Evolutionary conservation across 2,113 vertebrate genomes (phyloP), one percentile per base, ranked within the genome.

Genomic region (Pao palembangensis): DNA sequence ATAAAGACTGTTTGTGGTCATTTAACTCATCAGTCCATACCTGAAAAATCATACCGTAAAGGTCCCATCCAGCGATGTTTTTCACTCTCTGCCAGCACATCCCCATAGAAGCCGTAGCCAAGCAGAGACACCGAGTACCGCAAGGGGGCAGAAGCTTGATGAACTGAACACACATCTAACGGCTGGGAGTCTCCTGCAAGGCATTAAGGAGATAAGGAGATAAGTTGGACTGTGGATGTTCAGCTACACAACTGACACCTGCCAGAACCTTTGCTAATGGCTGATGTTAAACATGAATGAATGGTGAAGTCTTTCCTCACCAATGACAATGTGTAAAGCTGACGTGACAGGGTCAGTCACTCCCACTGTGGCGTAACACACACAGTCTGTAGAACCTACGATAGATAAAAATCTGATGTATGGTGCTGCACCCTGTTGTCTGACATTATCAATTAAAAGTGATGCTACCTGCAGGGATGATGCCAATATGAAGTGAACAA

Each of bases 91-190:
- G 80, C 84, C 58, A 93, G 71, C 4, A 93, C 90, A 8, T 94
- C 93, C 0, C 93, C 93, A 38, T 93, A 94, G 71, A 94, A 94
- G 31, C 93, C 93, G 19, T 94, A 94, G 11, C 92, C 92, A 70
- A 92, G 51, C 55, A 94, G 80, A 10, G 93, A 93, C 52, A 93
- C 93, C 0, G 91, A 93, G 66, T 92, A 94, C 18, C 83, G 85
- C 44, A 90, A 73, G 31, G 84, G 80, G 25, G 79, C 55, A 8
- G 80, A 79, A 0, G 65, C 50, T 20, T 93, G 84, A 61, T 92
- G 87, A 34, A 93, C 90, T 28, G 91, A 91, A 64, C 91, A 92
- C 19, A 94, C 93, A n/a, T 94, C 92, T 78, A 94, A 65, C 52
- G 93, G 91, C 80, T 94, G 93, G 46, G 90, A 92, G 78, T 94